Evolutionary conservation across 2,113 vertebrate species (phyloP), one percentile per base, ranked within the genome.

Genomic region (Cyrtonyx montezumae): DNA sequence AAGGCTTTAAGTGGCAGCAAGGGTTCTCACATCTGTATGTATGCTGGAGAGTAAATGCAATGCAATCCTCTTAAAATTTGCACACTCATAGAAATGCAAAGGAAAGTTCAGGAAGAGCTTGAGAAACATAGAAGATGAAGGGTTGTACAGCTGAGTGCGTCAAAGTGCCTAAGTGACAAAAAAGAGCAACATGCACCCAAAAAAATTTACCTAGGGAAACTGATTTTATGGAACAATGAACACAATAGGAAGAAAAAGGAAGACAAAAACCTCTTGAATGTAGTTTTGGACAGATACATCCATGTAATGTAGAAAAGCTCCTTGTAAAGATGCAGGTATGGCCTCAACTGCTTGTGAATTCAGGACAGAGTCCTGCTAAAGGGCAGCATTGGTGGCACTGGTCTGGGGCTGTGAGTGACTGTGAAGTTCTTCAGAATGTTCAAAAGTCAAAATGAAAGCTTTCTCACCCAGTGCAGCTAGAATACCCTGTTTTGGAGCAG

Each of bases 21-120:
- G 20, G 7, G 62, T 55, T 37, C 68, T 26, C 22, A 8, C 0
- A 0, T 61, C n/a, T 66, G 34, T 28, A 34, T 2, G 0, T 40
- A 67, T 23, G 5, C 36, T 45, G 42, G 17, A 20, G 32, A 80
- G 26, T 40, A 67, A 76, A 71, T 23, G 17, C 23, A 32, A 20
- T 2, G 1, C 17, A 40, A 19, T 32, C 49, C 63, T 42, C 79
- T 45, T 21, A 34, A 84, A 71, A 77, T 28, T 26, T 61, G 46
- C 51, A 61, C 22, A 17, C 22, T 30, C 46, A 15, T 51, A 22
- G 26, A 53, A 53, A 53, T 28, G 26, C 26, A 81, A 36, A 0
- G 0, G 42, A 81, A 67, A 67, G 32, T 1, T 0, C 53, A 73
- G 65, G 56, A 67, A 51, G 12, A 49, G 13, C 45, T 13, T 45